A percentile compares a stretch with the other conserved stretches of the same genome.
phyloP scores from a whole-genome alignment of 2,888 invertebrate species.

The Perizoma flavofasciatum region DNA sequence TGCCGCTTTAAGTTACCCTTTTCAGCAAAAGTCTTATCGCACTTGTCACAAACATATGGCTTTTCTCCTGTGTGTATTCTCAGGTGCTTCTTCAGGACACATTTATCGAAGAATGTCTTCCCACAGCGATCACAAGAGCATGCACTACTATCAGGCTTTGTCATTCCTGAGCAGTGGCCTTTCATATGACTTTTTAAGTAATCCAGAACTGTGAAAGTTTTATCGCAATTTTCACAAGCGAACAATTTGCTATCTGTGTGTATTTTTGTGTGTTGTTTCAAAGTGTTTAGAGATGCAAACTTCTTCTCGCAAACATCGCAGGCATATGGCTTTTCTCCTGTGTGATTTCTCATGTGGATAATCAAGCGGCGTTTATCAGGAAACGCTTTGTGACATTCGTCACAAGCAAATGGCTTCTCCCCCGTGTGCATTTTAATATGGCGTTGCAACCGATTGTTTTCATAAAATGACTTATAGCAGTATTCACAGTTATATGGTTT shows the following conservation, averaged over 20 bases:
- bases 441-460: slow-evolving; percentile 13
- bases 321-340: slow-evolving; percentile 14
- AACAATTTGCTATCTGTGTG: slow-evolving; percentile 17
- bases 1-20: slow-evolving; percentile 24
- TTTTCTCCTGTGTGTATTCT: slow-evolving; percentile 28
- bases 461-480: slow-evolving; percentile 21
- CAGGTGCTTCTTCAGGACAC: slow-evolving; percentile 22
- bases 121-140: slow-evolving; percentile 27
- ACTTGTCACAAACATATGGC: slow-evolving; percentile 20
- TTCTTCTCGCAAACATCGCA: slow-evolving; percentile 23
- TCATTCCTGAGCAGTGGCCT: slow-evolving; percentile 5
- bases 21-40: slow-evolving; percentile 20
- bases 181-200: slow-evolving; percentile 25
- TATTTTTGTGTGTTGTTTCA: slow-evolving; percentile 21
- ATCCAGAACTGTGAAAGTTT: slow-evolving; percentile 19
- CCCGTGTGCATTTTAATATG: slow-evolving; percentile 23
- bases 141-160: slow-evolving; percentile 4
- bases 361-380: slow-evolving; percentile 23
- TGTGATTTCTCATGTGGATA: slow-evolving; percentile 20
- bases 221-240: slow-evolving; percentile 22
- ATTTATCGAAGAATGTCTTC: slow-evolving; percentile 19
- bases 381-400: slow-evolving; percentile 20
- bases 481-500: slow-evolving; percentile 19
- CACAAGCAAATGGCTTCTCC: slow-evolving; percentile 19
- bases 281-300: slow-evolving; percentile 16